Base-by-base conservation (phyloP, 2,888 invertebrate genomes). In the Drosophila demipolita region DNA sequence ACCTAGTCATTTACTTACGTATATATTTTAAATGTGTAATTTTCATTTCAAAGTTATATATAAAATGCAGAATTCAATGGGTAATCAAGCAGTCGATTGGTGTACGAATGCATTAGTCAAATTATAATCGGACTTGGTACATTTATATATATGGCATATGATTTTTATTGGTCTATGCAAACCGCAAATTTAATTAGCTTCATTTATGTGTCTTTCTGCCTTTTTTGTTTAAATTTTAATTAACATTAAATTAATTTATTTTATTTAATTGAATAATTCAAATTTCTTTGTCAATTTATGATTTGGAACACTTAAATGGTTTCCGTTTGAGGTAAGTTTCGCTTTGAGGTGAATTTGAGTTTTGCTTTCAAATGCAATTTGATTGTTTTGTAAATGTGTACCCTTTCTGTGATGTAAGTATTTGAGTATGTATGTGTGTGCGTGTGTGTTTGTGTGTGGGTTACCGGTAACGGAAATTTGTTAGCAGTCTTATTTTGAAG, bases 381-480 rank as follows among this genome's bases (percentile, higher is more conserved):
- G 63, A 32, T 65, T 67, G 69, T 69, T 72, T 66, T 48, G 64
- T 66, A 73, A 73, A 66, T 77, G 53, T 64, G 33, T 38, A 11
- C 23, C 17, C 20, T 5, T 29, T 52, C 29, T 32, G 20, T 15
- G 53, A 20, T n/a, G 50, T 50, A n/a, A 29, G 11, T 20, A 4
- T 42, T 9, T 42, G 11, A 8, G 7, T 23, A 12, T 72, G 53
- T 65, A 33, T 50, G 40, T 49, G 55, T 48, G 42, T 36, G 55
- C 54, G 65, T 52, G 40, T 49, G 62, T 50, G 57, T 23, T 55
- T 54, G 62, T 29, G 17, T 59, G 69, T 62, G 60, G 62, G 67
- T 74, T 73, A 73, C 70, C 75, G 77, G 76, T 64, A 81, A 69
- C 78, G 73, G 82, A 77, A 80, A 84, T 87, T 75, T 74, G 79